These are phyloP conservation scores for Oedothorax gibbosus DNA, from an alignment of 1,140 invertebrate genomes.

Conservation along the genomic window DNA sequence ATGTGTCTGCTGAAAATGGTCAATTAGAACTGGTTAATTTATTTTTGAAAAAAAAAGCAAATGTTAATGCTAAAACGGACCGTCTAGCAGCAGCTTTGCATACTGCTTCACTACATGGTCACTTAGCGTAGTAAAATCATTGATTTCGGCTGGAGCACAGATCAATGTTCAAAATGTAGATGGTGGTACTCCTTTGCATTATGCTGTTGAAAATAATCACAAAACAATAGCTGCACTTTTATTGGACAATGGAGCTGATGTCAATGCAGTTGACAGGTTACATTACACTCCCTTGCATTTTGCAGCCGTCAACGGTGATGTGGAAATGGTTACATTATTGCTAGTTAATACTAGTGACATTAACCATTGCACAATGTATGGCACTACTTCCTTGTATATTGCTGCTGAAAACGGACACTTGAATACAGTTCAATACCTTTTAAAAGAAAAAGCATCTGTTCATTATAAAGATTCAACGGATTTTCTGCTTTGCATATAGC, in stretches of 20 bases:
- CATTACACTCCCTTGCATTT: background rate
- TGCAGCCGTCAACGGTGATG: background rate
- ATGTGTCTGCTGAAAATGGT: constrained; percentile 29
- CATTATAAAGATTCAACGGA: background rate
- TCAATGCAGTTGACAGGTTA: background rate
- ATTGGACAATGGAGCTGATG: constrained; percentile 18
- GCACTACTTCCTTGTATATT: constrained; percentile 19
- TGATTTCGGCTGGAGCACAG: constrained; percentile 4
- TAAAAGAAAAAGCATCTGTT: too few species aligned
- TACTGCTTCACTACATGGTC: background rate
- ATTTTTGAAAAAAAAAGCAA: constrained; percentile 21
- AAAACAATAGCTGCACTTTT: constrained; percentile 7
- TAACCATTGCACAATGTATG: constrained; percentile 75
- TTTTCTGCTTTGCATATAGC: constrained; percentile 84
- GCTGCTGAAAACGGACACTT: constrained; percentile 11
- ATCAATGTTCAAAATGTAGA: background rate
- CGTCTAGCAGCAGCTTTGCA: background rate
- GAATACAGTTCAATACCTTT: too few species aligned
- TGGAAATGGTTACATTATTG: constrained; percentile 9
- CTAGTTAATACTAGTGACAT: constrained; percentile 76
- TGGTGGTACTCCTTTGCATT: constrained; percentile 17
- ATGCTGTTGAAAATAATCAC: constrained; percentile 17
- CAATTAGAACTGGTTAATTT: constrained; percentile 3
- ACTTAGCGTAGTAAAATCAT: background rate
- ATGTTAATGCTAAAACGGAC: constrained; percentile 21